Conservation (phyloP, 2,797 vertebrate genomes). For the Chelon auratus region DNA sequence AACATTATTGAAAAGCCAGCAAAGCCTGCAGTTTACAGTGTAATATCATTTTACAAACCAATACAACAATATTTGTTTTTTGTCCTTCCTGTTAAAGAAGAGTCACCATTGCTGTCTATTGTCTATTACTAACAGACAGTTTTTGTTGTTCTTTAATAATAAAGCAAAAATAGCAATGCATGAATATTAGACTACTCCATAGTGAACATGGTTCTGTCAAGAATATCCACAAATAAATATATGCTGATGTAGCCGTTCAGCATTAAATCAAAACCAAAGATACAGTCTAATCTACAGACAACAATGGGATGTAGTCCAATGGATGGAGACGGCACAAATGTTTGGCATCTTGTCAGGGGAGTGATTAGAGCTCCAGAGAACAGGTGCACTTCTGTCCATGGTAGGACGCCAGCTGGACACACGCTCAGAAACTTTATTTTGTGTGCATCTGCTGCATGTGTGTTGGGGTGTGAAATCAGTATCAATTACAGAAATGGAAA, state of each 20-base stretch:
- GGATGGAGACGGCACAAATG: conserved; percentile 5
- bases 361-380: conserved; percentile 38
- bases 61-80: background rate
- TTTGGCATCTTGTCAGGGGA: conserved; percentile 39
- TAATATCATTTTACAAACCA: background rate
- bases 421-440: conserved; percentile 7
- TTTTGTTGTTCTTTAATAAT: background rate
- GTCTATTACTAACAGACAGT: background rate
- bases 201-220: too few species aligned
- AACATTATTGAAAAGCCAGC: conserved; percentile 7
- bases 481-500: conserved; percentile 26
- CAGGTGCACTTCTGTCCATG: conserved; percentile 59
- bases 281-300: background rate
- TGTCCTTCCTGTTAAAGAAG: background rate
- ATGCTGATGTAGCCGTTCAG: background rate
- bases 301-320: background rate
- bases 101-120: too few species aligned
- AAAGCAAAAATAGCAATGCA: background rate
- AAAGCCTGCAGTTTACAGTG: background rate
- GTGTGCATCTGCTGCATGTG: conserved; percentile 18
- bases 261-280: background rate
- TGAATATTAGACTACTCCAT: too few species aligned
- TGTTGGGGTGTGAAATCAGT: conserved; percentile 6
- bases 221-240: too few species aligned
- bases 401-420: conserved; percentile 52